phyloP scores from a whole-genome alignment of 2,888 invertebrate genomes.

The Germaria angustata region DNA sequence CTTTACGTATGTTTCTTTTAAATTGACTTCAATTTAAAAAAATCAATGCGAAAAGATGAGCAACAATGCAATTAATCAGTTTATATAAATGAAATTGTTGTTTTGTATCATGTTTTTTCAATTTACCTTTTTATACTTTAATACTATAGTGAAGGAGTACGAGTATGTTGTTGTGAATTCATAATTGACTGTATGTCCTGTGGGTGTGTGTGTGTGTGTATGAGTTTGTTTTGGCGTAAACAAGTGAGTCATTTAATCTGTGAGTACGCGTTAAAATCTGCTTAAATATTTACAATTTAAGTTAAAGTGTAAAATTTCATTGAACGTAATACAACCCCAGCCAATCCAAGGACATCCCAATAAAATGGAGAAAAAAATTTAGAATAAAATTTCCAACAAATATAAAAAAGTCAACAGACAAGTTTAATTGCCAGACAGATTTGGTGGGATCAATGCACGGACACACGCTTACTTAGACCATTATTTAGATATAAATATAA shows the following conservation, averaged over 20 bases:
- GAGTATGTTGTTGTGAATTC: too few species aligned
- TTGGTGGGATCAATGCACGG: conserved; percentile 2
- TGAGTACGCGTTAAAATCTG: neutral
- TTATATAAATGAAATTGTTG: conserved; percentile 47
- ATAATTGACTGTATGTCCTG: too few species aligned
- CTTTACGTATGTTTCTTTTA: too few species aligned
- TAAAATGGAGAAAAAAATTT: neutral
- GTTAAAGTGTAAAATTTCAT: conserved; percentile 66
- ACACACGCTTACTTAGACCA: neutral
- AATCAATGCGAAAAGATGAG: conserved; percentile 17
- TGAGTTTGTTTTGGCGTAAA: too few species aligned
- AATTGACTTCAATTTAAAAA: too few species aligned
- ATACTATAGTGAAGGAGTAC: too few species aligned
- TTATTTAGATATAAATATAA: neutral
- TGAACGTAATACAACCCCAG: conserved; percentile 60
- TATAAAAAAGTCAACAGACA: neutral
- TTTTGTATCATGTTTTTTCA: too few species aligned
- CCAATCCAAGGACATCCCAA: conserved; percentile 24
- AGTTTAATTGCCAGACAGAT: neutral
- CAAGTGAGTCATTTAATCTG: neutral
- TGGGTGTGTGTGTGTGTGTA: neutral
- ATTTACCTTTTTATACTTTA: too few species aligned
- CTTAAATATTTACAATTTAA: conserved; percentile 59
- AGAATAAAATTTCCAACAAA: conserved; percentile 27
- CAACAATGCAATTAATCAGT: conserved; percentile 63